Conservation (phyloP, 2,888 invertebrate genomes). For the Hemithea aestivaria region DNA sequence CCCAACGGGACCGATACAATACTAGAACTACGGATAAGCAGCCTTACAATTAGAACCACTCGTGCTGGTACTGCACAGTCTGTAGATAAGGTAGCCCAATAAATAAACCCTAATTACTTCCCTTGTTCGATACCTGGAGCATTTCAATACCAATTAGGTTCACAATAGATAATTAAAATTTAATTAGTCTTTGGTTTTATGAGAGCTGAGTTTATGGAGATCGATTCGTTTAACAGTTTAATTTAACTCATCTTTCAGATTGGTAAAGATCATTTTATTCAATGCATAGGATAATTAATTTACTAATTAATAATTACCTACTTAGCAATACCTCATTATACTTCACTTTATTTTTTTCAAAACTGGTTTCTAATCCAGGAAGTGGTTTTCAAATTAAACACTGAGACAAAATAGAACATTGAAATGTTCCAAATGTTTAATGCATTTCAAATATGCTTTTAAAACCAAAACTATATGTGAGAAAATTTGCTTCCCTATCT, state of each 20-base stretch:
- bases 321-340: too few species aligned
- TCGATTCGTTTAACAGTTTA: constrained; percentile 2
- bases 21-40: constrained; percentile 27
- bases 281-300: too few species aligned
- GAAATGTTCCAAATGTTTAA: too few species aligned
- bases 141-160: constrained; percentile 49
- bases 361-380: too few species aligned
- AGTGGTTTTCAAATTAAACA: too few species aligned
- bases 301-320: too few species aligned
- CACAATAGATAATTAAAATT: constrained; percentile 29
- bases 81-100: constrained; percentile 64
- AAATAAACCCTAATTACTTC: constrained; percentile 71
- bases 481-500: too few species aligned
- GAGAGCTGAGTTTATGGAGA: neutral
- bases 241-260: too few species aligned
- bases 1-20: constrained; percentile 13
- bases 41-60: constrained; percentile 20
- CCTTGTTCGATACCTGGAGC: constrained; percentile 49
- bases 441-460: too few species aligned
- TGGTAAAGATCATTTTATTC: neutral
- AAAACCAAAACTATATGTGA: too few species aligned
- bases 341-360: too few species aligned
- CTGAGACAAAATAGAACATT: too few species aligned
- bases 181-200: constrained; percentile 7
- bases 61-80: constrained; percentile 36